Conservation (phyloP, 2,888 invertebrate genomes). For the Drosophila austrosaltans region DNA sequence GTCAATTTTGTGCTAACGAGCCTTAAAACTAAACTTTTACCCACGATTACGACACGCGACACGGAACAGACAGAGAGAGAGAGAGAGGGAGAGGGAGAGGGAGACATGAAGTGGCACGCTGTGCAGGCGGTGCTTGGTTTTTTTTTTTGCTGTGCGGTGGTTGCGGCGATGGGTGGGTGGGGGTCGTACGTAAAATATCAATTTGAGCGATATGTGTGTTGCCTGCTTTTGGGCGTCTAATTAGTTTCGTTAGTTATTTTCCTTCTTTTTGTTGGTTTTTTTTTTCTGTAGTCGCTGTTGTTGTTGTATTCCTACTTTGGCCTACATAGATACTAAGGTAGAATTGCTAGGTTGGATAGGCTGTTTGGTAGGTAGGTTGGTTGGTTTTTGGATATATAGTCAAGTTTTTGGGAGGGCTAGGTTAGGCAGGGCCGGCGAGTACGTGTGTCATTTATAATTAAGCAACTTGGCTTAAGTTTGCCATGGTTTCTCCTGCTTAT, state of each 20-base stretch:
- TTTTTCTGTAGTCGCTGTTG: constrained; percentile 26
- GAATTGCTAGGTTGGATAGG: constrained; percentile 16
- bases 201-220: constrained; percentile 65
- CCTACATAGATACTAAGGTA: constrained; percentile 67
- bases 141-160: background rate
- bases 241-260: constrained; percentile 74
- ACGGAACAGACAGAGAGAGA: constrained; percentile 4
- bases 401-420: background rate
- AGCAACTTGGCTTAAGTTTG: constrained; percentile 69
- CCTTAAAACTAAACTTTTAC: constrained; percentile 71
- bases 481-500: constrained; percentile 42
- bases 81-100: too few species aligned
- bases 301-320: constrained; percentile 34
- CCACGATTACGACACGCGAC: constrained; percentile 51
- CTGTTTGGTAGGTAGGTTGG: too few species aligned
- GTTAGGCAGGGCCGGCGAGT: constrained; percentile 19
- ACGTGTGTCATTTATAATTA: constrained; percentile 81
- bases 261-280: constrained; percentile 49
- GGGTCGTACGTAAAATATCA: constrained; percentile 70
- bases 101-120: constrained; percentile 10
- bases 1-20: constrained; percentile 80
- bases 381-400: background rate
- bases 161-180: background rate
- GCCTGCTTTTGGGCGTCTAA: constrained; percentile 73
- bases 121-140: background rate